phyloP scores from a whole-genome alignment of 2,888 invertebrate genomes.

The Drosophila affinis region DNA sequence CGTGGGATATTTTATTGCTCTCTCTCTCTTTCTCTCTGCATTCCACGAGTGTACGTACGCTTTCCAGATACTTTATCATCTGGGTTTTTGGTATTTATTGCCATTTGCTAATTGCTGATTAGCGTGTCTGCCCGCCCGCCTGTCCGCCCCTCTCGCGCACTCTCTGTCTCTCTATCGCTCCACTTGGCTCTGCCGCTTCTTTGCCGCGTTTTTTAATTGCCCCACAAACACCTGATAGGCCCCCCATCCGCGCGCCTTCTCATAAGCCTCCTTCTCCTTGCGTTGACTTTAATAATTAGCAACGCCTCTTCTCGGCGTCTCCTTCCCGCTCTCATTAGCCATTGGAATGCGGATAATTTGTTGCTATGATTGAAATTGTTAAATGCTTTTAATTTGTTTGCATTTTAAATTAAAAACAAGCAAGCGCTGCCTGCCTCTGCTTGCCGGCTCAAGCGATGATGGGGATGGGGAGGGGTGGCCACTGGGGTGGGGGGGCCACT shows the following conservation, averaged over 20 bases:
- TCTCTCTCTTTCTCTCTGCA: conserved; percentile 23
- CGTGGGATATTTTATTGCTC: conserved; percentile 50
- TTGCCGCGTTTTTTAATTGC: conserved; percentile 52
- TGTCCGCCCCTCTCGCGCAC: conserved; percentile 13
- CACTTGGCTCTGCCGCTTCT: conserved; percentile 1
- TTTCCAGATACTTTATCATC: conserved; percentile 42
- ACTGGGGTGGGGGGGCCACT: background rate
- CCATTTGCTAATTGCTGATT: conserved; percentile 70
- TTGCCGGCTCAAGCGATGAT: background rate
- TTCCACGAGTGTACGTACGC: conserved; percentile 19
- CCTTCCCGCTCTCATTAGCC: conserved; percentile 56
- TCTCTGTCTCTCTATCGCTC: conserved; percentile 3
- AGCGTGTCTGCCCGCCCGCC: conserved; percentile 46
- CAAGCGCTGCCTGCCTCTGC: conserved; percentile 30
- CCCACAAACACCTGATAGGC: background rate
- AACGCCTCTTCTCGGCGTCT: conserved; percentile 26
- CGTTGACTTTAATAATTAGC: conserved; percentile 66
- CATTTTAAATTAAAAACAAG: conserved; percentile 63
- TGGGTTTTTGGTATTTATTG: conserved; percentile 58
- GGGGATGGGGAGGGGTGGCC: too few relatives aligned
- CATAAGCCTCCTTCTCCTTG: conserved; percentile 11
- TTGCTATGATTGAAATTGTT: conserved; percentile 72
- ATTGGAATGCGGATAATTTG: conserved; percentile 76
- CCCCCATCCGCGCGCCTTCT: conserved; percentile 4
- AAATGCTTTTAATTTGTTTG: conserved; percentile 73